phyloP scores from a whole-genome alignment of 1,140 invertebrate species.

The Drosophila bocqueti region DNA sequence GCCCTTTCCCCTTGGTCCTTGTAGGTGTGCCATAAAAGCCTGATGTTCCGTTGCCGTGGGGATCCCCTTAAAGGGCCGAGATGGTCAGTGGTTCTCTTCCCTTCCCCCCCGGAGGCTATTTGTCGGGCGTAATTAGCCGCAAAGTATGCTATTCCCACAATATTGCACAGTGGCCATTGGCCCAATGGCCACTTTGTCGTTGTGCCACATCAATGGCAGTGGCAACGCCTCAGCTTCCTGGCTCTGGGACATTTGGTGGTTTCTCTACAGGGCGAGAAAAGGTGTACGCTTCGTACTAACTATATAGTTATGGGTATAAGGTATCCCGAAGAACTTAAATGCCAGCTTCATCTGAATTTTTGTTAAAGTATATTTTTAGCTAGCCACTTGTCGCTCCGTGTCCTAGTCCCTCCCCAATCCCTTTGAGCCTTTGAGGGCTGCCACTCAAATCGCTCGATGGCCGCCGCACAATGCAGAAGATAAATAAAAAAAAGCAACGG shows the following conservation, averaged over 20 bases:
- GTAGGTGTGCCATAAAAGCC: constrained; percentile 12
- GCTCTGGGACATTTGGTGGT: constrained; percentile 34
- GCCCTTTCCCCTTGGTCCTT: neutral
- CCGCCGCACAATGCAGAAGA: constrained; percentile 28
- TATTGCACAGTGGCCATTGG: constrained; percentile 32
- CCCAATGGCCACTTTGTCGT: constrained; percentile 11
- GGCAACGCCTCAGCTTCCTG: neutral
- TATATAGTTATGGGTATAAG: neutral
- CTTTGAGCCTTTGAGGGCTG: constrained; percentile 2
- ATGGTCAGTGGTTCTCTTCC: neutral
- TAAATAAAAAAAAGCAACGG: constrained; percentile 23
- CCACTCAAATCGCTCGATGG: constrained; percentile 32
- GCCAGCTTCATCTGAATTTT: neutral
- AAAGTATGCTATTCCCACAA: constrained; percentile 65
- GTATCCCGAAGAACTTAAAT: neutral
- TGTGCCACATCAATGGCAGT: constrained; percentile 11
- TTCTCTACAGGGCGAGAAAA: neutral
- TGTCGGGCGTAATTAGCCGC: constrained; percentile 68
- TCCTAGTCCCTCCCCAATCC: neutral
- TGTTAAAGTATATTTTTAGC: neutral
- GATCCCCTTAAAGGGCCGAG: neutral
- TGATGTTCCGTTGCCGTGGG: neutral
- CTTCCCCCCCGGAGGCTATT: constrained; percentile 19
- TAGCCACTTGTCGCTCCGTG: constrained; percentile 13
- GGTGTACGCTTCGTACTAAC: too few relatives aligned